phyloP scores from a whole-genome alignment of 1,140 invertebrate genomes.

The Pseudomyrmex concolor region DNA sequence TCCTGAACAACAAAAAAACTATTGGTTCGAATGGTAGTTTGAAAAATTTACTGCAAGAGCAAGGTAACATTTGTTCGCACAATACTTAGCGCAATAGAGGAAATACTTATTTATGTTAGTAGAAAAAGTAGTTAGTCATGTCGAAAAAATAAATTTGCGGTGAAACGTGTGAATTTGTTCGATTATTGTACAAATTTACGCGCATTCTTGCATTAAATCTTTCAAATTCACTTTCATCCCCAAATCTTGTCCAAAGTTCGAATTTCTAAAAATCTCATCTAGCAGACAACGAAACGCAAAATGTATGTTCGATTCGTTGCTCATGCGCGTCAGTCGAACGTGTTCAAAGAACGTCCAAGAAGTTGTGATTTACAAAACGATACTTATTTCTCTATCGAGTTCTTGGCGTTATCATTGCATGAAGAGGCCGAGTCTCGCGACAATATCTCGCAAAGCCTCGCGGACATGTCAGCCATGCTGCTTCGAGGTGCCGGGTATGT shows the following conservation, averaged over 20 bases:
- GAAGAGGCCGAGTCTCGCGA: not conserved
- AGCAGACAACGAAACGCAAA: not conserved
- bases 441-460: not conserved
- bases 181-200: not conserved
- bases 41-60: constrained; percentile 20
- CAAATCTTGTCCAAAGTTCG: not conserved
- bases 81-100: no score
- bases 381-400: not conserved
- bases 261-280: not conserved
- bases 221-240: not conserved
- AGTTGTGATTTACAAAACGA: constrained; percentile 9
- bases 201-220: not conserved
- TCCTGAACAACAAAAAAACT: constrained; percentile 17
- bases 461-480: constrained; percentile 69
- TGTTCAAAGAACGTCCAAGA: not conserved
- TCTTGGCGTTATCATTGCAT: constrained; percentile 1
- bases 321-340: not conserved
- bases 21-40: not conserved
- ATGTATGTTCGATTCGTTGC: not conserved
- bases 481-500: constrained; percentile 65
- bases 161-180: no score
- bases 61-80: not conserved
- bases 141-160: not conserved
- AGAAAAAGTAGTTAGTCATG: no score
- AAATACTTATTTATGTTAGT: not conserved